Evolutionary conservation across 2,113 vertebrate genomes (phyloP), one percentile per base, ranked within the genome.

Genomic region (Columba livia): DNA sequence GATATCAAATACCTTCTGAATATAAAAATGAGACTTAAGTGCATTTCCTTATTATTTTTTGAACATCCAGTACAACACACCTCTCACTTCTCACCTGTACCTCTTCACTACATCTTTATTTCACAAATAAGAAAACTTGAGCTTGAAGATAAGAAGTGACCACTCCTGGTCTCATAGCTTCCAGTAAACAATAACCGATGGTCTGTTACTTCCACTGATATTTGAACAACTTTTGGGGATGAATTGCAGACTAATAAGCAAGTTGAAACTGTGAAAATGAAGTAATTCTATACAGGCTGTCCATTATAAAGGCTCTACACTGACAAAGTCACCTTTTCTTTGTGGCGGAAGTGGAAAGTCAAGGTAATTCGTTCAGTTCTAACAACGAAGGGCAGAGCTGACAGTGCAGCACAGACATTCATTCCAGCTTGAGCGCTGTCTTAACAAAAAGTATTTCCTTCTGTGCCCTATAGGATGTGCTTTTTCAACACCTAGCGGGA

Each of bases 401-500:
- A 38, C 0, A 11, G 17, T 1, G 34, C 69, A 50, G 44, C 17
- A 11, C 3, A 7, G 26, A 66, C 24, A 10, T 11, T 47, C 9
- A 10, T 2, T 25, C 28, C 7, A 31, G 8, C 32, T 79, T 14
- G 4, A 74, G 53, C 5, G 10, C 50, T 31, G 12, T 1, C 44
- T 36, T 9, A 29, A 32, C 25, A 36, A 47, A 40, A 31, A 62
- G 19, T 9, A 61, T 18, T 57, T 36, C 26, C 29, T 24, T 20
- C 25, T 5, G 40, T 2, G 2, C 53, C 25, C 40, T 17, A 3
- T 0, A 0, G 18, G 21, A 40, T 12, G 5, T 0, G 7, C 9
- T 31, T 24, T 34, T 69, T 9, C 38, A 47, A 11, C 6, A 38
- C 12, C 51, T 36, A 12, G 6, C 2, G 18, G 23, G 38, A 12